Evolutionary conservation across 2,113 vertebrate genomes (phyloP), one percentile per base, ranked within the genome.

Genomic region (Platichthys stellatus): DNA sequence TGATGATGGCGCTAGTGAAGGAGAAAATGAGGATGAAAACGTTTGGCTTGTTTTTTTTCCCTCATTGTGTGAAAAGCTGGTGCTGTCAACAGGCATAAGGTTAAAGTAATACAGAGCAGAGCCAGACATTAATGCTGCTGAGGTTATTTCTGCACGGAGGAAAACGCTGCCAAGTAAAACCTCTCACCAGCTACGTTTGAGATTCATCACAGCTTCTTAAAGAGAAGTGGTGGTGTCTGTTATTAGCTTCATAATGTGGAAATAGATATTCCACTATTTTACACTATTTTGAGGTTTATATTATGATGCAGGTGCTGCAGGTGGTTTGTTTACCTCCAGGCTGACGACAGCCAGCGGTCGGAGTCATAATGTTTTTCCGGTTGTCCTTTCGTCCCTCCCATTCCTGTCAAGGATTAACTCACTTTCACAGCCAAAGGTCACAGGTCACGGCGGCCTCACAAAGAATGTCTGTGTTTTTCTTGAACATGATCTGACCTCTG

Each of bases 11-110:
- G 3, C 54, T n/a, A 20, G 51, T 79, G 69, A 69, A 67, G 15
- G 26, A 58, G 58, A 56, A 84, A 81, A 80, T 76, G 26, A 81
- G 56, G 78, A 89, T 63, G 45, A 71, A 80, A 63, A 26, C 45
- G 68, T 56, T 56, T n/a, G 40, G 54, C 80, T 68, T 26, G 12
- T 65, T 84, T 76, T 35, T 31, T 31, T 87, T 4, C 86, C 43
- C 64, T 47, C 49, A 23, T 17, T 62, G 69, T 68, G 63, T 77
- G 43, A 80, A 57, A 21, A 84, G 75, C 15, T 23, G 11, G 8
- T 68, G 31, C 20, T 56, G 21, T 72, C 63, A 38, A 54, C 13
- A 54, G 51, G 20, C 51, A 20, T 28, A 2, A 56, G 65, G 47
- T 51, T 5, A 58, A 61, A 20, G 24, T 63, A 43, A 66, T 61